Base-by-base conservation (phyloP, 1,140 invertebrate genomes). In the Drosophila nasuta region DNA sequence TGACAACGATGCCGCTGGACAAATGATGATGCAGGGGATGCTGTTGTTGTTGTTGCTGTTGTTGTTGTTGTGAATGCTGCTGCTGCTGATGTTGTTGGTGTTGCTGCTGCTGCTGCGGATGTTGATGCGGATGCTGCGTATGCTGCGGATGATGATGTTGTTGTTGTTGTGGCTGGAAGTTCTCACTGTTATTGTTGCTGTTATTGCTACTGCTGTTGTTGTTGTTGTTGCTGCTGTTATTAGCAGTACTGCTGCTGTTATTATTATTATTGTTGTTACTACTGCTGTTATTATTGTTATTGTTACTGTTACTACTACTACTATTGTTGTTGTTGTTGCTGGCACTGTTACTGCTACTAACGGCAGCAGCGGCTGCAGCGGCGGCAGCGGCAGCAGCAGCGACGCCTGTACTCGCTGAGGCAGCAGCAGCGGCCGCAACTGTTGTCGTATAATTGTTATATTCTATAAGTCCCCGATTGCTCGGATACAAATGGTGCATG, bases 401-500 rank as follows among this genome's bases (percentile, higher is more conserved):
- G 1, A 73, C 73, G 7, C 75, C 77, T 51, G 58, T 73, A 54
- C 69, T 77, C 33, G 49, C 78, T 35, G 69, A 63, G 5, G 70
- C 81, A 45, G 76, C 65, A 45, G 77, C 73, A 3, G 88, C 85
- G 59, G 83, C 89, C n/a, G 82, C 82, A 67, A 91, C 82, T 57
- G 75, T 69, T 25, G 62, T 78, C 49, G 91, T 85, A 57, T 87
- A 88, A 52, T 79, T 91, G 30, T 91, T 91, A 33, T 92, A 92
- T 48, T 92, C 91, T 79, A 92, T 82, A 62, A 92, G 85, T 43
- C 91, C 83, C 46, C 91, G 56, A 17, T 91, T 91, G 68, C 77
- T 82, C 54, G 91, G 87, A 58, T 92, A 92, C 45, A 92, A 67
- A 82, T 91, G 91, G 78, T 91, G 91, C 91, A 91, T 91, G 83